Evolutionary conservation across 2,888 invertebrate genomes (phyloP).

Genomic region (Rotaria sp.): DNA sequence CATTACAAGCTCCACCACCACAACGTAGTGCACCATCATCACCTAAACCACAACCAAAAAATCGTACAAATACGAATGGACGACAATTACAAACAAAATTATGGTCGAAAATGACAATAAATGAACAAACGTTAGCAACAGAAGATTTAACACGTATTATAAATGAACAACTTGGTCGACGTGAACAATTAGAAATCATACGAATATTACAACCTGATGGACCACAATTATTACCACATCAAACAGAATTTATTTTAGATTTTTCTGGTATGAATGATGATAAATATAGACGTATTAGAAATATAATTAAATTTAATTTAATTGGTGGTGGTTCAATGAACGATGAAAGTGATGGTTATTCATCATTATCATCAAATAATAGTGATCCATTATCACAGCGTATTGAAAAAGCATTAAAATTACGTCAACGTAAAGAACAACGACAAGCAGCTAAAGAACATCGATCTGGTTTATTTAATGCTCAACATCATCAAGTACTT

Average conservation of each 20-base stretch:
- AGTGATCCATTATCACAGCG: slow-evolving; percentile 33
- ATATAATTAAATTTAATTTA: slow-evolving; percentile 36
- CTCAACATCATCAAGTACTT: slow-evolving; percentile 28
- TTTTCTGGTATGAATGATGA: slow-evolving; percentile 38
- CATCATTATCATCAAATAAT: neutral
- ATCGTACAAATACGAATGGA: slow-evolving; percentile 27
- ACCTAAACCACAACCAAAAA: slow-evolving; percentile 31
- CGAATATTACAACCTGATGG: slow-evolving; percentile 49
- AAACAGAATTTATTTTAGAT: slow-evolving; percentile 34
- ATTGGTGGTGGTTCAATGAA: slow-evolving; percentile 28
- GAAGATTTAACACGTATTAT: slow-evolving; percentile 49
- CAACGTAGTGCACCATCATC: slow-evolving; percentile 36
- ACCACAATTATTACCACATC: slow-evolving; percentile 27
- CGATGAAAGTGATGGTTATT: neutral
- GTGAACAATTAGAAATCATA: slow-evolving; percentile 51
- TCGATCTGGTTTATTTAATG: slow-evolving; percentile 31
- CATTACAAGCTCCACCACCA: slow-evolving; percentile 15
- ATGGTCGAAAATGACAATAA: slow-evolving; percentile 45
- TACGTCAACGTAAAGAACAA: slow-evolving; percentile 38
- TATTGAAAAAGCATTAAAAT: slow-evolving; percentile 29
- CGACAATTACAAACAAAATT: neutral
- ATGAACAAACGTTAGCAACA: slow-evolving; percentile 46
- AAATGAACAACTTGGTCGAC: slow-evolving; percentile 47
- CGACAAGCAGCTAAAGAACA: slow-evolving; percentile 37
- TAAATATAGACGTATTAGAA: slow-evolving; percentile 35